A percentile compares a stretch with the other conserved stretches of the same genome.
Conservation (phyloP, 1,140 invertebrate species). For the Dendrolimus punctatus region DNA sequence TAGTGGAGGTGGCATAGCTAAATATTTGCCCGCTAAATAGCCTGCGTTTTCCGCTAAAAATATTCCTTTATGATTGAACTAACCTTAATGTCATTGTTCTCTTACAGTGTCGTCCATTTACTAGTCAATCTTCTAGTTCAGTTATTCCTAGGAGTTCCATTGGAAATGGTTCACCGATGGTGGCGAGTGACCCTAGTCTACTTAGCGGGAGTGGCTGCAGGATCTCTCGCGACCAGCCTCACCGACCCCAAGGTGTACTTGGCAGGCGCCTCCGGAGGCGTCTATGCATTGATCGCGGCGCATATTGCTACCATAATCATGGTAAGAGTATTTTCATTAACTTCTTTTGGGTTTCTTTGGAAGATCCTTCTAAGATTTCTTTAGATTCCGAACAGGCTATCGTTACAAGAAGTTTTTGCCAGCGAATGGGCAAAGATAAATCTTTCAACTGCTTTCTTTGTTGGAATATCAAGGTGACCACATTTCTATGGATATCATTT, state of each 20-base stretch:
- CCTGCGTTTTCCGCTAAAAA: no score
- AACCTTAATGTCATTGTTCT: not conserved
- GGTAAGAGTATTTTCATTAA: conserved; percentile 69
- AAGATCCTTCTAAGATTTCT: no score
- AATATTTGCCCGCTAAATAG: no score
- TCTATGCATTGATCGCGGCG: conserved; percentile 95
- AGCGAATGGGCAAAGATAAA: no score
- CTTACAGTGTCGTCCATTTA: conserved; percentile 84
- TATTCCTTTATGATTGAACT: no score
- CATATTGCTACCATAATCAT: conserved; percentile 96
- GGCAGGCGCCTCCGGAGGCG: conserved; percentile 96
- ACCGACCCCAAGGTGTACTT: conserved; percentile 89
- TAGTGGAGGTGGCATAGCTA: no score
- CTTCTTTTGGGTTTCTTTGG: not conserved
- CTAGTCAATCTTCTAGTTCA: conserved; percentile 94
- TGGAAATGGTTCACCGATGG: conserved; percentile 97
- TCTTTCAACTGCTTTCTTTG: no score
- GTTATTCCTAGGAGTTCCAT: conserved; percentile 90
- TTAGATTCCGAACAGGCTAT: no score
- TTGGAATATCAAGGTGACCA: no score
- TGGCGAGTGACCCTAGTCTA: conserved; percentile 90
- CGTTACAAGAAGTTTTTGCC: no score
- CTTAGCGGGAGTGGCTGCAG: conserved; percentile 86
- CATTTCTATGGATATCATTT: no score
- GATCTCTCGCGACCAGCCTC: conserved; percentile 92